phyloP scores from a whole-genome alignment of 1,140 invertebrate genomes.

The Armadillidium nasatum region DNA sequence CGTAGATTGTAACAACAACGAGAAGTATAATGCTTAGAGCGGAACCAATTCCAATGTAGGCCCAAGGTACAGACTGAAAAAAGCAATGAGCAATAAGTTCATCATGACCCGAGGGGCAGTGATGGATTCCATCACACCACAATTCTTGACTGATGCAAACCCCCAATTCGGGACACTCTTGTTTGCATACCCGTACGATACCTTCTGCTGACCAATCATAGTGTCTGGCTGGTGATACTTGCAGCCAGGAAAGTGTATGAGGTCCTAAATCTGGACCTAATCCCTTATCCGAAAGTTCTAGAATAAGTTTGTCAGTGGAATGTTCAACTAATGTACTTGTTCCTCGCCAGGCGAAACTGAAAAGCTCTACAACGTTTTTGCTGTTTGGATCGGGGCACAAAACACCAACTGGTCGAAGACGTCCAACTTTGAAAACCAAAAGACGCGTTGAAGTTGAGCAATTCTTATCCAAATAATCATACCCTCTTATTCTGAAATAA shows the following conservation, averaged over 20 bases:
- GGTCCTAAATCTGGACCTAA: constrained; percentile 53
- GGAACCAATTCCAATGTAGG: constrained; percentile 41
- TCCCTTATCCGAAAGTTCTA: constrained; percentile 33
- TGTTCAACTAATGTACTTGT: constrained; percentile 39
- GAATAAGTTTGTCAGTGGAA: constrained; percentile 37
- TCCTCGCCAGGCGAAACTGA: constrained; percentile 71
- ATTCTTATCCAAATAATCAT: constrained; percentile 46
- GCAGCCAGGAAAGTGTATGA: constrained; percentile 75
- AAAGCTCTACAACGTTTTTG: constrained; percentile 67
- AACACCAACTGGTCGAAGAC: constrained; percentile 43
- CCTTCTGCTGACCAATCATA: constrained; percentile 43
- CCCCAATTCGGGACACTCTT: constrained; percentile 70
- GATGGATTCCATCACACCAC: constrained; percentile 78
- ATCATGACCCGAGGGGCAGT: constrained; percentile 82
- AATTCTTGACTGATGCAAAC: constrained; percentile 81
- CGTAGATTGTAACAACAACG: constrained; percentile 40
- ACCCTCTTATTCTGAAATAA: constrained; percentile 42
- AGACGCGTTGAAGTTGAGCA: constrained; percentile 67
- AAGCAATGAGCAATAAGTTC: constrained; percentile 61
- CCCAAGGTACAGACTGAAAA: constrained; percentile 44
- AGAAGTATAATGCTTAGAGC: constrained; percentile 37
- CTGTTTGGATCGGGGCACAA: constrained; percentile 62
- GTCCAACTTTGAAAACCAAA: constrained; percentile 64
- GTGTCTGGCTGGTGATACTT: constrained; percentile 58
- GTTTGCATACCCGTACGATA: constrained; percentile 63